Evolutionary conservation across 2,113 vertebrate species (phyloP), one percentile per base, ranked within the genome.

Genomic region (Gasterosteus nipponicus): DNA sequence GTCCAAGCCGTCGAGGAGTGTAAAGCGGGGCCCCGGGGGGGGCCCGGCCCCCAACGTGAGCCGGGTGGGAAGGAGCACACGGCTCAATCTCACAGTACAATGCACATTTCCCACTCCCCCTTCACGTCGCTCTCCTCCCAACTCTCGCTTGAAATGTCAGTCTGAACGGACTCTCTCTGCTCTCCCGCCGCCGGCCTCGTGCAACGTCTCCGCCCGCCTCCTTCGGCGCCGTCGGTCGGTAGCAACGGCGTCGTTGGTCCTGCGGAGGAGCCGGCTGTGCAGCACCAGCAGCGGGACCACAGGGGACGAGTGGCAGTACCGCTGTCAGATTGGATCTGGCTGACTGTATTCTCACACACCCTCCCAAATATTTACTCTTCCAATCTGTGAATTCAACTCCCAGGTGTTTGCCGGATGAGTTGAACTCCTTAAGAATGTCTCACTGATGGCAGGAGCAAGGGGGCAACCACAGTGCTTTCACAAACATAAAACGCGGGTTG

Each of bases 331-430:
- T 15, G 42, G 42, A 44, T 44, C 42, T 61, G 35, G 2, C 62
- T 66, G 42, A 14, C 64, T 76, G 59, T 19, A 15, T 5, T 26
- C n/a, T 38, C 35, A 38, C 35, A 46, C 39, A 46, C 49, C 11
- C 68, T 59, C 19, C 68, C 84, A 89, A 90, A 90, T 91, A 90
- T 91, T 89, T 87, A 81, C 85, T 71, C 70, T 61, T 74, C 18
- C 68, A 35, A 51, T 64, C 74, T 68, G 56, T 58, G 79, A 69
- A 53, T 77, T 44, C 47, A 73, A 70, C 77, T 51, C 11, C n/a
- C 26, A 26, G 51, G 64, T 79, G 83, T 83, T 90, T 83, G 77
- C 78, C 66, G 44, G 60, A 42, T 18, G 72, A 82, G 65, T 80
- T 56, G 51, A 69, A 69, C 42, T 64, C 59, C 58, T 75, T 60